These are phyloP conservation scores for Campopleginae sp. DNA, from an alignment of 2,888 invertebrate genomes.

Conservation along the genomic window DNA sequence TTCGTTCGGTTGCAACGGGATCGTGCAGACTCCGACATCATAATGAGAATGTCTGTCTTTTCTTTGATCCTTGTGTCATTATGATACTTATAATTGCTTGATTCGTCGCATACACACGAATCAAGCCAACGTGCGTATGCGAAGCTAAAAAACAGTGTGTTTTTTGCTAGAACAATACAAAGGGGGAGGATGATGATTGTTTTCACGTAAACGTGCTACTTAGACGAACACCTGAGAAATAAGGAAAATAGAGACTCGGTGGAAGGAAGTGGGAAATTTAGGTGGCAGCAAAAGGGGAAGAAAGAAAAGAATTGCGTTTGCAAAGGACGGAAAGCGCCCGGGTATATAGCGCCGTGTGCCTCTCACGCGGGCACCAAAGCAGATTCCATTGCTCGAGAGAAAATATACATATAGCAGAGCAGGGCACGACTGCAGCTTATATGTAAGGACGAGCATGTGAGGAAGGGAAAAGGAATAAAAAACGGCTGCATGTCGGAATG, in stretches of 20 bases:
- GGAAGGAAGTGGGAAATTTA: constrained; percentile 54
- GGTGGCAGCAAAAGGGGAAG: constrained; percentile 33
- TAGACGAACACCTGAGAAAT: not conserved
- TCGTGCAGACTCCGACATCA: not conserved
- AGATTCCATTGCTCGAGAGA: not conserved
- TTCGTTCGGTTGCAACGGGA: not conserved
- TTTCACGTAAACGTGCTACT: not conserved
- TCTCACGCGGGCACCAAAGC: not conserved
- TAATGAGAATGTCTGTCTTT: not conserved
- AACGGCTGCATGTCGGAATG: not conserved
- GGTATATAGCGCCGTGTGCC: not conserved
- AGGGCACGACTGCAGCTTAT: not conserved
- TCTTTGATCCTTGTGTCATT: not conserved
- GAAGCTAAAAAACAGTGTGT: not conserved
- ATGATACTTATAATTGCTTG: not conserved
- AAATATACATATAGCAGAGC: not conserved
- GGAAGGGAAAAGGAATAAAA: not conserved
- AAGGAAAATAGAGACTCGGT: constrained; percentile 14
- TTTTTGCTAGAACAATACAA: not conserved
- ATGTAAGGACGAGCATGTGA: not conserved
- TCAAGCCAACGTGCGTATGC: not conserved
- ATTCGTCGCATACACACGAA: not conserved
- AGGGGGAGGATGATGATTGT: not conserved
- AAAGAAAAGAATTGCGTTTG: constrained; percentile 13
- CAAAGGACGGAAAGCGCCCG: not conserved